Evolutionary conservation across 1,140 invertebrate species (phyloP).

Genomic region (Monochamus saltuarius): DNA sequence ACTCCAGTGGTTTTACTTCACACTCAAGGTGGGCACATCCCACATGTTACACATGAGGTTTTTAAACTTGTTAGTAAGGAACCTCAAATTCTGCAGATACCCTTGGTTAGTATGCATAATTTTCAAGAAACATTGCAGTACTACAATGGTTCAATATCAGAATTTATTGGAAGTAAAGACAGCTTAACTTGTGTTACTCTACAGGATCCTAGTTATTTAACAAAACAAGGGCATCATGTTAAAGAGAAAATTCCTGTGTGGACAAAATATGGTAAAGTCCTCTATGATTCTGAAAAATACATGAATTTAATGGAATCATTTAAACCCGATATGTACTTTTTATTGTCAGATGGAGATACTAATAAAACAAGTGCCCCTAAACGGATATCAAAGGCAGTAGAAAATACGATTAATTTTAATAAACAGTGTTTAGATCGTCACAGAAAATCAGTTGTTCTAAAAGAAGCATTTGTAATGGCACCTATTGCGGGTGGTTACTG

Average conservation of each 20-base stretch:
- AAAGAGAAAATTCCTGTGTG: conserved; percentile 68
- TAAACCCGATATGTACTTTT: conserved; percentile 77
- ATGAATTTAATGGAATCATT: conserved; percentile 75
- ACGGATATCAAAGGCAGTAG: conserved; percentile 66
- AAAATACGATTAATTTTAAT: conserved; percentile 60
- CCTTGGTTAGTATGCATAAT: conserved; percentile 57
- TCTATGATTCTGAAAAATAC: conserved; percentile 64
- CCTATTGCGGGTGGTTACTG: conserved; percentile 75
- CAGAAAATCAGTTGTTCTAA: conserved; percentile 55
- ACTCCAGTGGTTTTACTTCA: conserved; percentile 58
- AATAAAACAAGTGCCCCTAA: conserved; percentile 66
- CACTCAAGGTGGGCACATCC: conserved; percentile 65
- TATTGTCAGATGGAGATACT: conserved; percentile 80
- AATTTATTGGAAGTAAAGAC: conserved; percentile 61
- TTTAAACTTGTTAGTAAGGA: conserved; percentile 58
- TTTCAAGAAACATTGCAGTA: conserved; percentile 58
- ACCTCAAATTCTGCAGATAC: conserved; percentile 59
- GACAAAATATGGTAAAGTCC: conserved; percentile 69
- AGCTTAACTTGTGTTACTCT: conserved; percentile 62
- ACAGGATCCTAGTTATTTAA: conserved; percentile 65
- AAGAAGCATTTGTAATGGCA: conserved; percentile 61
- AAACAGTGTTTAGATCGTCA: conserved; percentile 62
- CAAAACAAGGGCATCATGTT: conserved; percentile 67
- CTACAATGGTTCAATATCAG: conserved; percentile 54
- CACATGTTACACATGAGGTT: conserved; percentile 66